Evolutionary conservation across 2,113 vertebrate species (phyloP), one percentile per base, ranked within the genome.

Genomic region (Saccopteryx bilineata): DNA sequence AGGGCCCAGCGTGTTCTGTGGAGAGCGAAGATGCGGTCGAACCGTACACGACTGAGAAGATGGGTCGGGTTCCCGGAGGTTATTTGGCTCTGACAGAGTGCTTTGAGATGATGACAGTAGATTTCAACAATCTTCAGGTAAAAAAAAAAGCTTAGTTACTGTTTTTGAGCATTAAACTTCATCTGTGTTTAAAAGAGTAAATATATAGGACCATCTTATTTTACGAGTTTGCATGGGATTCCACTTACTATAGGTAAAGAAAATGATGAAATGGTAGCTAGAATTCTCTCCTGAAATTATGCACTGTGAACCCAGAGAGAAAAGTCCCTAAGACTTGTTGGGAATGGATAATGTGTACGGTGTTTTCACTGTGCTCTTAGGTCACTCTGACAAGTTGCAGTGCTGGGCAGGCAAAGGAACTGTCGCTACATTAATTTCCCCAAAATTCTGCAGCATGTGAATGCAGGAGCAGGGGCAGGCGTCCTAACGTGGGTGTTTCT

Each of bases 11-110:
- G 0, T 98, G 96, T 0, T 98, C 97, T 91, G 90, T 96, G 14
- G 99, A 98, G 87, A 97, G 98, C 0, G 99, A 99, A 71, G 99
- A 99, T 92, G 98, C 98, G 50, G 93, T 98, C 13, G 99, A 99
- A 97, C 99, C 99, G 23, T 99, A 99, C 95, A 99, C 99, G 87
- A 99, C 99, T 0, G 99, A 99, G 97, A 99, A 99, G 89, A 99
- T 99, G 95, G 99, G 99, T 98, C 98, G 98, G 88, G 90, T 99
- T 95, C 99, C 99, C 15, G 99, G 99, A 71, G 99, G 99, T 3
- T 99, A 99, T 54, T 92, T 93, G 75, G 76, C 99, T 81, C 98
- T 99, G 94, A 99, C 99, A 63, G 97, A 99, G n/a, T 98, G 99
- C 9, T 99, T 99, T 96, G 99, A 99, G 78, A 98, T 99, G 39